Evolutionary conservation across 2,797 vertebrate species (phyloP).

Genomic region (Phrynocephalus forsythii): DNA sequence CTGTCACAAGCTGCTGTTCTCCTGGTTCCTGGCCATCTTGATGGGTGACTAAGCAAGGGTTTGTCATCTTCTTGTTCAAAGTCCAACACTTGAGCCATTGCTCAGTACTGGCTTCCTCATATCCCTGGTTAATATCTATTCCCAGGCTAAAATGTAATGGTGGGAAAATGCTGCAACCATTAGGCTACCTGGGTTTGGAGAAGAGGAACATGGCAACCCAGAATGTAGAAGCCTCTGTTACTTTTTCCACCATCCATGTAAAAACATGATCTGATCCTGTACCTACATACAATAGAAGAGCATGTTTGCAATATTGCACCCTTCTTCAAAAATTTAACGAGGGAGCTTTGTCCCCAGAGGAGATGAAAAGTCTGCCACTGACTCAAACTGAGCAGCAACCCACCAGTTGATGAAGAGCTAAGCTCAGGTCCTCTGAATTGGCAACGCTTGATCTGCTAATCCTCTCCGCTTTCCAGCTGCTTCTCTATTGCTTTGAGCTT

Average conservation of each 20-base stretch:
- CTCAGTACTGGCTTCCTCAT: no score
- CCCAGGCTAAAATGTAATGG: no score
- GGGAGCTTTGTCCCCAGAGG: not conserved
- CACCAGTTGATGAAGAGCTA: not conserved
- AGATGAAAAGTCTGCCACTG: conserved; percentile 5
- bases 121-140: no score
- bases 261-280: not conserved
- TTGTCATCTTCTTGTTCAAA: no score
- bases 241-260: not conserved
- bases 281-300: not conserved
- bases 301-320: conserved; percentile 29
- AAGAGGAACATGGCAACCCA: not conserved
- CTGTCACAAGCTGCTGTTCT: no score
- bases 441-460: conserved; percentile 12
- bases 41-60: no score
- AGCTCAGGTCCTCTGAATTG: conserved; percentile 12
- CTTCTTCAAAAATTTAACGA: not conserved
- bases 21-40: no score
- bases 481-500: not conserved
- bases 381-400: not conserved
- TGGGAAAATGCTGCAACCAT: no score
- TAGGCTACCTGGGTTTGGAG: no score
- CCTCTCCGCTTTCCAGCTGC: conserved; percentile 8
- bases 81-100: no score
- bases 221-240: not conserved